Base-by-base conservation (phyloP, 2,888 invertebrate genomes). In the Caenorhabditis imperialis region DNA sequence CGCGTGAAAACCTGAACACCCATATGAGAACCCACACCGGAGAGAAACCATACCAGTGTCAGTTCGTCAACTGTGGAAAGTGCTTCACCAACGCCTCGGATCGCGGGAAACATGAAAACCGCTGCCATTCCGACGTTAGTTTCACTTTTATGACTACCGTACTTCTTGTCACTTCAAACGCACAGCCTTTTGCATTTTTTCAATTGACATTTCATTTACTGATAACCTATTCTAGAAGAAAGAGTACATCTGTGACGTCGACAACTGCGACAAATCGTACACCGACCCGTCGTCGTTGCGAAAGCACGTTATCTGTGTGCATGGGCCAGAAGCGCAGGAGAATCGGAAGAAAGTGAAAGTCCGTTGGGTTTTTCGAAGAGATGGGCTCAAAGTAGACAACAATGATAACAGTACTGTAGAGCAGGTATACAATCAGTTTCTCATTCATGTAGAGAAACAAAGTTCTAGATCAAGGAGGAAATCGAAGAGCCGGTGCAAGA, bases 81-180 rank as follows among this genome's bases (percentile, higher is more conserved):
- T 96, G 97, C 0, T 99, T 99, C 89, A 96, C 96, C 86, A 99
- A 99, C 88, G 98, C 98, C 1, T 97, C 96, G 4, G 98, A 99
- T 89, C 91, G 98, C 71, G 98, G 98, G 0, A 99, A 99, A 89
- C 99, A 99, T 90, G 97, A 98, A 90, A 99, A 98, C 88, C 91
- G 98, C 81, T 99, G 98, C 0, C 99, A 99, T 89, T 97, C 97
- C 76, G 97, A 95, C 89, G 96, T 62, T 23, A 22, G 33, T 33
- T 50, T 27, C 23, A 20, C 45, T 47, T 33, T 50, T 51, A 47
- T 30, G 44, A 38, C 33, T n/a, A n/a, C n/a, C n/a, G n/a, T n/a
- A n/a, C n/a, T n/a, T n/a, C n/a, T n/a, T n/a, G n/a, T n/a, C n/a
- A n/a, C n/a, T n/a, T n/a, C n/a, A n/a, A 58, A 7, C 27, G 12